Evolutionary conservation across 2,797 vertebrate species (phyloP), one percentile per base, ranked within the genome.

Genomic region (Rhynchotus rufescens): DNA sequence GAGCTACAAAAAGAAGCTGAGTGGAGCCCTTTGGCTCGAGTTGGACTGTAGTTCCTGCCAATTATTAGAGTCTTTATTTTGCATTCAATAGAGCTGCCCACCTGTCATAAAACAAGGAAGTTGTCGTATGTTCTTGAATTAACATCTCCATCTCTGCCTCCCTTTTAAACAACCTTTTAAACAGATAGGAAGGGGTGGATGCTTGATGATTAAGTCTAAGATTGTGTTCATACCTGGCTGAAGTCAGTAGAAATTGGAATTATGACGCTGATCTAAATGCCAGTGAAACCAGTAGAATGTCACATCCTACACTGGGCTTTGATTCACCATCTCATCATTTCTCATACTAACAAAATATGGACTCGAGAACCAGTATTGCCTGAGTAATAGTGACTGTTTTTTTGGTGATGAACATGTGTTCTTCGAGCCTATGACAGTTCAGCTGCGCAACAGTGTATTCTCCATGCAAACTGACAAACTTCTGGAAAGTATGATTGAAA

Each of bases 261-360:
- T 74, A 36, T 54, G 62, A 45, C 38, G 15, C 56, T 76, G 74
- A 32, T 76, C 15, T 38, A 23, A 65, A 4, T 26, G 30, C 30
- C 17, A 21, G 32, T 25, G 80, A 68, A 72, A 40, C 1, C 67
- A 28, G 3, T 20, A 45, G 25, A 72, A 66, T 76, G 75, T 34
- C 67, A 75, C 30, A 1, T 67, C 3, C 40, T 77, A 42, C 4
- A 4, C 66, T 47, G 86, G 86, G 32, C 71, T 78, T 1, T 19
- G 68, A 2, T 34, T 44, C 4, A 0, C 2, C 4, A 25, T 34
- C 47, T 45, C 34, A 32, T 80, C 2, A 1, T 12, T 36, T 67
- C 44, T 9, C 6, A 23, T 9, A 10, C 3, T 1, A 2, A 6
- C 7, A 5, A 3, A 30, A 12, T 6, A 4, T 1, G 23, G 36